Base-by-base conservation (phyloP, 2,888 invertebrate genomes). In the Tillus elongatus region DNA sequence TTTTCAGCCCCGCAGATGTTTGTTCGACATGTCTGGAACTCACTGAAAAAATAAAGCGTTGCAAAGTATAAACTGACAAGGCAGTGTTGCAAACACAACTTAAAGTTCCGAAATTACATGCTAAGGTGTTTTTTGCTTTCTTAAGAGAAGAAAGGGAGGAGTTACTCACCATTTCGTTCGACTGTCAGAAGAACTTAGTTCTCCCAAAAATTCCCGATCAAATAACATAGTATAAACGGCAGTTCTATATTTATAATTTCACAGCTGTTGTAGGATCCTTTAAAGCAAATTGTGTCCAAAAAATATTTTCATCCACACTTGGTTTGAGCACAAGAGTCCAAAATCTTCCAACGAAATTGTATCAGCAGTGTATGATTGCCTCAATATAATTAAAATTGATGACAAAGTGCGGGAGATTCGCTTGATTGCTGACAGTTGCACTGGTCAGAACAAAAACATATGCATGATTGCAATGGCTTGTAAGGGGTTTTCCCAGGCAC, bases 11-110 rank as follows among this genome's bases (percentile, higher is more conserved):
- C 49, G 15, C 33, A 38, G 52, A 52, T 33, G 45, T 47, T 19
- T 52, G 53, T 35, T 54, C 50, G 8, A 52, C 35, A 39, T 54
- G 51, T 37, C 33, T 53, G 10, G 42, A 51, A 43, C 14, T 55
- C 26, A 39, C n/a, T 15, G 51, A 49, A 44, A 51, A 47, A 35
- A 46, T 53, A 24, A 53, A 51, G 47, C 24, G 31, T 11, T 42
- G 42, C 30, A 19, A 19, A 19, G n/a, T 19, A n/a, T 6, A 19
- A 19, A 19, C 24, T 6, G 41, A 37, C 35, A 45, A 44, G 32
- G 30, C 19, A 40, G 13, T 27, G 33, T 41, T 45, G 30, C 24
- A 19, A 19, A n/a, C 24, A 8, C 40, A 50, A 35, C 45, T 50
- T 32, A 41, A 46, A 15, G 46, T 56, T 28, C 51, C 53, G 24